Conservation (phyloP, 2,113 vertebrate genomes). For the Mesocricetus auratus region DNA sequence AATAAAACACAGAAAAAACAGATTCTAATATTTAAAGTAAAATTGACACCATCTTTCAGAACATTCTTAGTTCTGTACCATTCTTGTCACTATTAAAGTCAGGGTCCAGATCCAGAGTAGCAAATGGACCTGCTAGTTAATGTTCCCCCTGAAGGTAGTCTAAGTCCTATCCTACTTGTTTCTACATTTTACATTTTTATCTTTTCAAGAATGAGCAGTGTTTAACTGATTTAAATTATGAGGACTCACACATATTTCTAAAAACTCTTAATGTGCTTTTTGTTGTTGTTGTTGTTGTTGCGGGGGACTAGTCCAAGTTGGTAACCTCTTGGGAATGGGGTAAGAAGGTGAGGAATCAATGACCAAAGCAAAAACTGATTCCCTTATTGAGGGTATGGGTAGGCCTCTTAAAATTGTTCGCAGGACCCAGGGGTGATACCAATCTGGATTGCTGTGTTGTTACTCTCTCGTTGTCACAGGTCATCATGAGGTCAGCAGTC, state of each 20-base stretch:
- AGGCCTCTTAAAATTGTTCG: no score
- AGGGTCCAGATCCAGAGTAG: no score
- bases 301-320: no score
- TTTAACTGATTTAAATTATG: slow-evolving; percentile 49
- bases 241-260: slow-evolving; percentile 54
- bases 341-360: no score
- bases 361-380: no score
- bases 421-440: no score
- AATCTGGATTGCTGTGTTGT: no score
- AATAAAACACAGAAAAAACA: slow-evolving; percentile 86
- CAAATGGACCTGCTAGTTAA: slow-evolving; percentile 50
- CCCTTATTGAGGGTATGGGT: no score
- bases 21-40: slow-evolving; percentile 83
- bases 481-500: no score
- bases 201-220: slow-evolving; percentile 61
- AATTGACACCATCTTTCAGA: slow-evolving; percentile 66
- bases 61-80: slow-evolving; percentile 71
- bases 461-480: no score
- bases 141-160: slow-evolving; percentile 3
- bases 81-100: slow-evolving; percentile 57
- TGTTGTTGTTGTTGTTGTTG: not conserved
- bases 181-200: slow-evolving; percentile 66
- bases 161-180: not conserved
- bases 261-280: not conserved
- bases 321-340: no score